Percentiles rank a stretch among this genome's conserved stretches.
These are phyloP conservation scores for Sweltsa coloradensis DNA, from an alignment of 1,140 invertebrate species.

Conservation along the genomic window DNA sequence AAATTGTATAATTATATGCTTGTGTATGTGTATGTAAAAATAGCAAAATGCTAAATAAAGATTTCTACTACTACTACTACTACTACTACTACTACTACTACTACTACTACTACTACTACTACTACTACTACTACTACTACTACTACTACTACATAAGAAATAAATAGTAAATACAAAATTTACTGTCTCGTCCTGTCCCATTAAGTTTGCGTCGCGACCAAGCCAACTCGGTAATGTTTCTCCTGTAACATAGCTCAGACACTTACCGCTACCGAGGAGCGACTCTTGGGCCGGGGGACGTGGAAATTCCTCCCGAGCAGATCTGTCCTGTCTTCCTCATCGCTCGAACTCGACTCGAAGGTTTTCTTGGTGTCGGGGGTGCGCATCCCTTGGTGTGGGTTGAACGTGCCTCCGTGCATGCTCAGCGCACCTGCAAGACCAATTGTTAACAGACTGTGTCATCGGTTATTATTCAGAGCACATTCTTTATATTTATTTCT, in stretches of 20 bases:
- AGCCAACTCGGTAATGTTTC: no score
- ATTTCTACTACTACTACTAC: no score
- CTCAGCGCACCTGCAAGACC: not conserved
- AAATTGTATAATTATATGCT: no score
- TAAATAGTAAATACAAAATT: not conserved
- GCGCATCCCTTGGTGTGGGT: no score
- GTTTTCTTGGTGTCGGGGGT: slow-evolving; percentile 6
- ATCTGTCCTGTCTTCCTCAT: slow-evolving; percentile 59
- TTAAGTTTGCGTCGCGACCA: no score
- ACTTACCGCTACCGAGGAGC: slow-evolving; percentile 53
- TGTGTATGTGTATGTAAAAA: no score
- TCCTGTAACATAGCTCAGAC: no score
- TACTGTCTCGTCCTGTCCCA: slow-evolving; percentile 18
- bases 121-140: no score
- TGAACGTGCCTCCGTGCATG: not conserved
- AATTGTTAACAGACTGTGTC: slow-evolving; percentile 23
- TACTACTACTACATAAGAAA: not conserved
- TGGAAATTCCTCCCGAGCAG: slow-evolving; percentile 50
- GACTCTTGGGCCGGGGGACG: slow-evolving; percentile 66
- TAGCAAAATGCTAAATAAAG: no score
- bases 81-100: no score
- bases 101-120: no score
- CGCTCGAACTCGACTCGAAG: slow-evolving; percentile 38
- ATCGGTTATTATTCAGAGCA: slow-evolving; percentile 42
- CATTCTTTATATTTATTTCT: no score